Evolutionary conservation across 2,113 vertebrate species (phyloP).

Genomic region (Thermophis baileyi): DNA sequence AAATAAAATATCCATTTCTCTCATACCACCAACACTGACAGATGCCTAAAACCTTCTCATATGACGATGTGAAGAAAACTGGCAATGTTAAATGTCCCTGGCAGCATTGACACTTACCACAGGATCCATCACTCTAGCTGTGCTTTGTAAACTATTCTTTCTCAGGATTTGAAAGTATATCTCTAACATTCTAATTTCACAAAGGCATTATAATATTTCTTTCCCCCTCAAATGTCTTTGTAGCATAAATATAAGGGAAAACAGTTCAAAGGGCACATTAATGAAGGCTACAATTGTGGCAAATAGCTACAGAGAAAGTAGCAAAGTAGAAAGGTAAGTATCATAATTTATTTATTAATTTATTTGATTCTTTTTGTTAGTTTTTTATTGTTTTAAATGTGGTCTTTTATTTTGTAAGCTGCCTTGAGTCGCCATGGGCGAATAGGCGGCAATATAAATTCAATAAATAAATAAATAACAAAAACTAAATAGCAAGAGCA

Average conservation of each 20-base stretch:
- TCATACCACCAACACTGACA: slow-evolving; percentile 1
- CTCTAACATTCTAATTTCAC: neutral
- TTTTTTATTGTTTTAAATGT: too few species aligned
- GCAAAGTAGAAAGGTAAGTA: neutral
- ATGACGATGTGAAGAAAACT: neutral
- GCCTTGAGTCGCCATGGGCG: too few species aligned
- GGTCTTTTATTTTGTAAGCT: too few species aligned
- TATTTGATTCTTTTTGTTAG: too few species aligned
- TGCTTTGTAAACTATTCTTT: slow-evolving; percentile 33
- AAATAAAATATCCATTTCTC: slow-evolving; percentile 39
- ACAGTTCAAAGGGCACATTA: neutral
- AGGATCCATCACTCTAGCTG: slow-evolving; percentile 15
- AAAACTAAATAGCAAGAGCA: neutral
- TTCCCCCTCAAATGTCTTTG: neutral
- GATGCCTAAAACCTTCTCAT: slow-evolving; percentile 30
- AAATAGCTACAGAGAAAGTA: neutral
- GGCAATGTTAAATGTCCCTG: slow-evolving; percentile 29
- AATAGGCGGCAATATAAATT: too few species aligned
- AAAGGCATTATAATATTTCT: neutral
- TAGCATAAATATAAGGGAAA: neutral
- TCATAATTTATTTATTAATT: neutral
- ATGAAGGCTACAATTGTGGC: neutral
- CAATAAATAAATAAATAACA: too few species aligned
- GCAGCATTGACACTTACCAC: slow-evolving; percentile 40
- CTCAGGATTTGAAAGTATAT: neutral